phyloP scores from a whole-genome alignment of 2,113 vertebrate genomes.

The Ahaetulla prasina region DNA sequence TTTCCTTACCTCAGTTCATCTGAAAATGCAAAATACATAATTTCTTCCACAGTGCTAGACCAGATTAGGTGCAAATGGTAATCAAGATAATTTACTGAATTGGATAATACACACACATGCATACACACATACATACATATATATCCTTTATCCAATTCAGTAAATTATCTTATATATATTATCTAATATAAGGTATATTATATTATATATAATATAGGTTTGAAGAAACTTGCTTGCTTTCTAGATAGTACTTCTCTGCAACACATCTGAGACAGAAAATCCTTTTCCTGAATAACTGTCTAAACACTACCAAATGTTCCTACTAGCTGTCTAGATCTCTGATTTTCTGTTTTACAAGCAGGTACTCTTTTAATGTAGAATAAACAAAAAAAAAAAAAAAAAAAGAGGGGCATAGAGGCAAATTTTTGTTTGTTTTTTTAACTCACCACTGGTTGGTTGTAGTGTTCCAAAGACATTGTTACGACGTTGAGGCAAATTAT shows the following conservation, averaged over 20 bases:
- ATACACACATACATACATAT: not conserved
- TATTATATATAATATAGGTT: too few relatives aligned
- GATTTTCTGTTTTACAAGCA: not conserved
- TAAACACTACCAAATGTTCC: not conserved
- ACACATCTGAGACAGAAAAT: not conserved
- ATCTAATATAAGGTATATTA: too few relatives aligned
- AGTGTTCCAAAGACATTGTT: slow-evolving; percentile 99
- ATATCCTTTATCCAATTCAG: too few relatives aligned
- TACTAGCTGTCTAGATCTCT: not conserved
- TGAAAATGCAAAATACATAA: not conserved
- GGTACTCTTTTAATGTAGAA: not conserved
- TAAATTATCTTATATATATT: too few relatives aligned
- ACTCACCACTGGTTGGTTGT: slow-evolving; percentile 89
- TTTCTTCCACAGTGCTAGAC: not conserved
- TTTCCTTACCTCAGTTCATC: not conserved
- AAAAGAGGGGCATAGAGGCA: not conserved
- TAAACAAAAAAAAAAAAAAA: not conserved
- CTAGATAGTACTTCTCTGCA: not conserved
- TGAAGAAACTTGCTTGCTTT: not conserved
- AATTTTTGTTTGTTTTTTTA: too few relatives aligned
- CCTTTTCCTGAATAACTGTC: not conserved
- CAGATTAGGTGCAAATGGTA: not conserved
- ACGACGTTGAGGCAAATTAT: slow-evolving; percentile 98
- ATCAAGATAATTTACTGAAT: not conserved
- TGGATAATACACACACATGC: not conserved